Base-by-base conservation (phyloP, 2,113 vertebrate species). In the Donacobius atricapilla region DNA sequence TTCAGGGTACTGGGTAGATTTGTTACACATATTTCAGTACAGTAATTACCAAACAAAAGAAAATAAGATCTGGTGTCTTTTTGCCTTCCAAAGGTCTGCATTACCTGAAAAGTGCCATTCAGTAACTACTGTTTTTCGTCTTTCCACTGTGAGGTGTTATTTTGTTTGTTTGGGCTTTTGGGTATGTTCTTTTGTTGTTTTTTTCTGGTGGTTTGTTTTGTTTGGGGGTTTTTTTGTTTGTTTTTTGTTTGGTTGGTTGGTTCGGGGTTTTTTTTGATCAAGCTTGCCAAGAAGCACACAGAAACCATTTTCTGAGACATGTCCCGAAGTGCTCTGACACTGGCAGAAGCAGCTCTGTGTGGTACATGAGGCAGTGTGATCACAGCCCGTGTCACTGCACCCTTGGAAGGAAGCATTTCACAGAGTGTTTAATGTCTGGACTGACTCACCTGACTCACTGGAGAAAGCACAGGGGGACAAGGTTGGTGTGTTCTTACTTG, bases 381-480 rank as follows among this genome's bases (percentile, higher is more conserved):
- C n/a, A 13, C 15, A 35, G 24, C 19, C 15, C 0, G 0, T 20
- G 40, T 51, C 30, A 35, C 40, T 45, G 57, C 21, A 54, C 27
- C 40, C 60, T 37, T 17, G 42, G 39, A 85, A 84, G 35, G 72
- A 65, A 57, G 24, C n/a, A 30, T 76, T 83, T 77, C 5, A 0
- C 80, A 30, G 30, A 5, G 17, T 57, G n/a, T 60, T 93, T 81
- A 37, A 15, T 3, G 0, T 48, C 66, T 30, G 39, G 30, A 56
- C n/a, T 75, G 28, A 51, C 30, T 89, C 39, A 44, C 40, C 73
- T 60, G 63, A 20, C 44, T 51, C 56, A 40, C 51, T 54, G 37
- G 33, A 63, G 70, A 64, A 92, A 92, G 69, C 54, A 58, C 44
- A 60, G 21, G 25, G 61, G 30, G 15, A 69, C 24, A 18, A 47